Conservation (phyloP, 1,140 invertebrate species). For the Drosophila kanapiae region DNA sequence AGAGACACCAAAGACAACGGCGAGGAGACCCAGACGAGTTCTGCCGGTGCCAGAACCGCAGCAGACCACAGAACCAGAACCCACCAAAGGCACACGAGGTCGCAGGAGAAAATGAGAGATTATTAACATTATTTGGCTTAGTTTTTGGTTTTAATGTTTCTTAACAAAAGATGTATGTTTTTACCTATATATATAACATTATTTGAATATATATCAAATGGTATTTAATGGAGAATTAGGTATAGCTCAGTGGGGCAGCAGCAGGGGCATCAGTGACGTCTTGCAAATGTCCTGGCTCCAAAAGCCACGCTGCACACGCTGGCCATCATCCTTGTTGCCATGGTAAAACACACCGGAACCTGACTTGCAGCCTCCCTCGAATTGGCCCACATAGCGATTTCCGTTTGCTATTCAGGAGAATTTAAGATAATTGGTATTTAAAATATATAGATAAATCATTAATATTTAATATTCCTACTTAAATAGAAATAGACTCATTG, state of each 20-base stretch:
- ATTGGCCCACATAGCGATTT: slow-evolving; percentile 88
- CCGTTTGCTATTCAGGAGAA: slow-evolving; percentile 85
- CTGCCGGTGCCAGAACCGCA: background rate
- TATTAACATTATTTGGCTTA: slow-evolving; percentile 1
- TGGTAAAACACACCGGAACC: slow-evolving; percentile 87
- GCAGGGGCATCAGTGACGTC: slow-evolving; percentile 47
- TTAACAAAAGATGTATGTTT: slow-evolving; percentile 1
- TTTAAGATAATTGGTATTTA: background rate
- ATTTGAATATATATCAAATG: slow-evolving; percentile 13
- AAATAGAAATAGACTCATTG: background rate
- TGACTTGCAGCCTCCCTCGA: slow-evolving; percentile 86
- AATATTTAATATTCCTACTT: too few species aligned
- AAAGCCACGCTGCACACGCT: slow-evolving; percentile 86
- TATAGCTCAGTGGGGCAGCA: background rate
- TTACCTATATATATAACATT: slow-evolving; percentile 2
- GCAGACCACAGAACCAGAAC: slow-evolving; percentile 8
- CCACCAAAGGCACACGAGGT: slow-evolving; percentile 21
- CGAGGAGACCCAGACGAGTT: background rate
- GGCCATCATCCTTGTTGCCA: slow-evolving; percentile 77
- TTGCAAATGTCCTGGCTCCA: slow-evolving; percentile 82
- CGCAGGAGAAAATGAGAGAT: slow-evolving; percentile 43
- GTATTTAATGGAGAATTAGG: background rate
- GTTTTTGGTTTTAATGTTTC: slow-evolving; percentile 17
- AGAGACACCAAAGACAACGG: slow-evolving; percentile 32
- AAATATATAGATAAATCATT: background rate